Evolutionary conservation across 2,797 vertebrate species (phyloP), one percentile per base, ranked within the genome.

Genomic region (Falco naumanni): DNA sequence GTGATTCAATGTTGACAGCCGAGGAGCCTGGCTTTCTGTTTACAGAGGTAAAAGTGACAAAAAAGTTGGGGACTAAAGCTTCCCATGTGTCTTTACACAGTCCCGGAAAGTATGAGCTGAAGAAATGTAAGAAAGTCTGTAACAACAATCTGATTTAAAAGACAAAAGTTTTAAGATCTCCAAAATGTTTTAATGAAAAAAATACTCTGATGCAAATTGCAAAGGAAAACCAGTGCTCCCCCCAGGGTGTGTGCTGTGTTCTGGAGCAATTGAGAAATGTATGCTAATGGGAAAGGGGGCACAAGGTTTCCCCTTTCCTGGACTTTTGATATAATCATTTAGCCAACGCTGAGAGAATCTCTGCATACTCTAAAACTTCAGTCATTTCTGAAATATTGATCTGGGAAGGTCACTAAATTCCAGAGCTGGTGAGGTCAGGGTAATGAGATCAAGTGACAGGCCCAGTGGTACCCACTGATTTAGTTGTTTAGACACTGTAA

Each of bases 401-500:
- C 76, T 92, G 82, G 87, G 65, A 94, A 91, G 79, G 87, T 95
- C 87, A 56, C 84, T 69, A 59, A 94, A 92, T 95, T 95, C 95
- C 90, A 87, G 87, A 78, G 89, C 83, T 85, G 47, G 39, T 95
- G 92, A 95, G 94, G 84, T 96, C 93, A 95, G 90, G 65, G 61
- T 89, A 91, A 91, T 83, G 88, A 95, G 93, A 94, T 95, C 84
- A 85, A 91, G 89, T 96, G 89, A 91, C 93, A 89, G 90, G 39
- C 90, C 61, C 61, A 77, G 61, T 92, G 65, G 71, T 95, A 92
- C 87, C 90, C 93, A 91, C 92, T 95, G 93, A 93, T 95, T 97
- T 91, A 81, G 84, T 92, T 95, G 93, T 95, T 96, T 95, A 94
- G 95, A 96, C 84, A 84, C 84, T 92, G 81, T 93, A 96, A 97